These are phyloP conservation scores for Chironomus tentans DNA, from an alignment of 2,888 invertebrate species.

Conservation along the genomic window DNA sequence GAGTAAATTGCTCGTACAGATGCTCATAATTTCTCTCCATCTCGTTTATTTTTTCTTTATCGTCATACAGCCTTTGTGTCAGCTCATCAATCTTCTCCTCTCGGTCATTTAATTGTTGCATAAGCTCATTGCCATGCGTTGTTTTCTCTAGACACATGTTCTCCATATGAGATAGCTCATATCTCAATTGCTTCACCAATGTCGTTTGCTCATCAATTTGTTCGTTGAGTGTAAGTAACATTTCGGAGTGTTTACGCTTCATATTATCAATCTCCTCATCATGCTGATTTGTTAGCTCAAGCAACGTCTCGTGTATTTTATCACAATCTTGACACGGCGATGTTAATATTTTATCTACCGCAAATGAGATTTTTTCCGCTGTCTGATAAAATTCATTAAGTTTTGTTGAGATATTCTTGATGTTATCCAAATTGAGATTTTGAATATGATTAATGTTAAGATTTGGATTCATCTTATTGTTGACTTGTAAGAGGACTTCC, in stretches of 20 bases:
- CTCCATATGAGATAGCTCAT: slow-evolving; percentile 27
- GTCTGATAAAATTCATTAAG: slow-evolving; percentile 17
- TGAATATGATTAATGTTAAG: slow-evolving; percentile 30
- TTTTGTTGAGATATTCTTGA: slow-evolving; percentile 17
- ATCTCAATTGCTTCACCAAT: slow-evolving; percentile 33
- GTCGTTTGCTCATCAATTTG: slow-evolving; percentile 35
- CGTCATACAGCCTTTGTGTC: background rate
- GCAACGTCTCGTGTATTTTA: slow-evolving; percentile 42
- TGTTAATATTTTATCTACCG: slow-evolving; percentile 33
- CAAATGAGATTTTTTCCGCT: background rate
- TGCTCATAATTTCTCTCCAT: slow-evolving; percentile 14
- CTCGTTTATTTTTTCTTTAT: slow-evolving; percentile 5
- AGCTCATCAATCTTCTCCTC: slow-evolving; percentile 14
- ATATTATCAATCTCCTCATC: slow-evolving; percentile 39
- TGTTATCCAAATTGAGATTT: slow-evolving; percentile 19
- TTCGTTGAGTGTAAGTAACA: slow-evolving; percentile 33
- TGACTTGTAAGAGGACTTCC: slow-evolving; percentile 34
- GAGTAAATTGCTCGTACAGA: slow-evolving; percentile 21
- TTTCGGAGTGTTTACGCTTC: slow-evolving; percentile 39
- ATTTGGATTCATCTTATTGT: slow-evolving; percentile 32
- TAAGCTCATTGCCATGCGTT: slow-evolving; percentile 4
- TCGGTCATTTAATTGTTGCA: slow-evolving; percentile 16
- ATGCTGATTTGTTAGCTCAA: slow-evolving; percentile 40
- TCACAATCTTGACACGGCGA: slow-evolving; percentile 44
- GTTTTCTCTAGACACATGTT: slow-evolving; percentile 15